These are phyloP conservation scores for Percopsis omiscomaycus DNA, from an alignment of 2,797 vertebrate genomes.

Conservation along the genomic window DNA sequence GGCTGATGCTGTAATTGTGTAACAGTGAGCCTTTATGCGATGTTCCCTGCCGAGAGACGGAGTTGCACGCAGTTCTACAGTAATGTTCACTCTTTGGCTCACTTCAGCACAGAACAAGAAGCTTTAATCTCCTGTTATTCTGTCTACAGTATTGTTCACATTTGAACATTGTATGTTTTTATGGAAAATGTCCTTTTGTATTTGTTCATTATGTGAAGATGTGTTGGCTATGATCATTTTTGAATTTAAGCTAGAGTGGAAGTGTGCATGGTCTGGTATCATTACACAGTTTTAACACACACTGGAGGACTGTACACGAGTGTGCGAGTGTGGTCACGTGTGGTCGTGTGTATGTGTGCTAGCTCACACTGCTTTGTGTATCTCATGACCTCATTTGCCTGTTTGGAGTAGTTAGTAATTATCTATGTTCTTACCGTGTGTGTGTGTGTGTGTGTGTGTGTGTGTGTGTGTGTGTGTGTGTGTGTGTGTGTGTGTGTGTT, in stretches of 20 bases:
- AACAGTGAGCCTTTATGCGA: neutral
- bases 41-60: neutral
- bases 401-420: no score
- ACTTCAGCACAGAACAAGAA: conserved; percentile 4
- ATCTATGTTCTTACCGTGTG: neutral
- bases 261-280: no score
- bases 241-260: no score
- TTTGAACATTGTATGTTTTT: no score
- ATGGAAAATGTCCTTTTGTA: no score
- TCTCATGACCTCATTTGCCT: no score
- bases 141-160: no score
- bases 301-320: neutral
- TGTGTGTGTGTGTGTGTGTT: neutral
- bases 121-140: no score
- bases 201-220: no score
- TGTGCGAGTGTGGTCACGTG: conserved; percentile 8
- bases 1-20: neutral
- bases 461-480: conserved; percentile 1
- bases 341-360: neutral
- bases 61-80: neutral
- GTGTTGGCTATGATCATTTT: no score
- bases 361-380: no score
- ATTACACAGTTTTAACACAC: no score
- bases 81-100: neutral
- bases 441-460: conserved; percentile 1